Percentiles rank a stretch among this genome's conserved stretches.
These are phyloP conservation scores for Eurytoma adleriae DNA, from an alignment of 2,888 invertebrate genomes.

Conservation along the genomic window DNA sequence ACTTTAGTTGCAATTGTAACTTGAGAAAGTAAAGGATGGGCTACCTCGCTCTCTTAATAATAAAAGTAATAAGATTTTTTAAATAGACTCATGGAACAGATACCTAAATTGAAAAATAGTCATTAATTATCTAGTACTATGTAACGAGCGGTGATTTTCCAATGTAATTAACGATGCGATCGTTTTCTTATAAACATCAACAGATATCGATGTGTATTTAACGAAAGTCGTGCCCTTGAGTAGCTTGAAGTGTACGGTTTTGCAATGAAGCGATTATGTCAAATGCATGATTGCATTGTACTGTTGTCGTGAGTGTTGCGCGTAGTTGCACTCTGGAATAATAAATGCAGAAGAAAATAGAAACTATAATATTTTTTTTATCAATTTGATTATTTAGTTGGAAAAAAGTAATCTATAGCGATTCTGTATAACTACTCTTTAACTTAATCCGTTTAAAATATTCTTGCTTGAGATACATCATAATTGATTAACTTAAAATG, in stretches of 20 bases:
- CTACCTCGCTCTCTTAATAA: conserved; percentile 14
- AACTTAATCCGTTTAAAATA: too few relatives aligned
- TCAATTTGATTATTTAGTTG: too few relatives aligned
- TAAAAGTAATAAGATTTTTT: conserved; percentile 22
- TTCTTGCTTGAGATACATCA: too few relatives aligned
- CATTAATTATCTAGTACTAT: too few relatives aligned
- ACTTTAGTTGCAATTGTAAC: too few relatives aligned
- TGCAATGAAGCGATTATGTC: not conserved
- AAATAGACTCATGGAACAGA: too few relatives aligned
- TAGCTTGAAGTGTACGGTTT: not conserved
- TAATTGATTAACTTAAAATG: not conserved
- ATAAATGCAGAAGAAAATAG: too few relatives aligned
- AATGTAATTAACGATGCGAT: not conserved
- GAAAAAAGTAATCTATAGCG: too few relatives aligned
- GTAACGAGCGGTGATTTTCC: not conserved
- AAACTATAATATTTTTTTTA: too few relatives aligned
- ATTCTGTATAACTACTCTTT: too few relatives aligned
- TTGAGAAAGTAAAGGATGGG: conserved; percentile 2
- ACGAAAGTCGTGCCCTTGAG: not conserved
- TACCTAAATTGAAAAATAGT: too few relatives aligned
- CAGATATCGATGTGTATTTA: not conserved
- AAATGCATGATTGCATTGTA: not conserved
- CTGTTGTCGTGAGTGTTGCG: not conserved
- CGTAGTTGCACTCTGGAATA: not conserved
- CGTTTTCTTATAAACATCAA: too few relatives aligned